phyloP scores from a whole-genome alignment of 2,797 vertebrate species.

The Smutsia temminckii region DNA sequence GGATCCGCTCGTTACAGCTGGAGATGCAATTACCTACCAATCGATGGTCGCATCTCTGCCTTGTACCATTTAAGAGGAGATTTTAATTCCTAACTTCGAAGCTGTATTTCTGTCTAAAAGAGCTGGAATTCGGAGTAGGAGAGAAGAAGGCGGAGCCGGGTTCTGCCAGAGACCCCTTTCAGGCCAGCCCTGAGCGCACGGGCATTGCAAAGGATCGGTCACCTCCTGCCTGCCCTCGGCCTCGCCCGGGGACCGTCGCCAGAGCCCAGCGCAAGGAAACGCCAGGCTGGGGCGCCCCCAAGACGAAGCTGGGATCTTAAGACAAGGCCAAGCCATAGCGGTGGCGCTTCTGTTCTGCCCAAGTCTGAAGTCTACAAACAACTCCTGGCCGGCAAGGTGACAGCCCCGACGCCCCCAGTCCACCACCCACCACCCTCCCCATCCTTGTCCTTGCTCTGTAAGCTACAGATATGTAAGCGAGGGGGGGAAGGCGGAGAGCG shows the following conservation, averaged over 20 bases:
- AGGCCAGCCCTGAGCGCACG: not conserved
- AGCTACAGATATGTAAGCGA: not conserved
- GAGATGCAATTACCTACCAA: conserved; percentile 64
- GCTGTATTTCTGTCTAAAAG: conserved; percentile 48
- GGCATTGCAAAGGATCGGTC: not conserved
- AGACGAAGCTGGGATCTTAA: not conserved
- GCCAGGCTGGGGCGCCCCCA: not conserved
- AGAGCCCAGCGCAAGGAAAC: not conserved
- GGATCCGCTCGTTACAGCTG: conserved; percentile 53
- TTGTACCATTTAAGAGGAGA: conserved; percentile 15
- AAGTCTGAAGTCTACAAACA: not conserved
- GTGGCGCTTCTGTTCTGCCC: not conserved
- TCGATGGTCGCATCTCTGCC: conserved; percentile 53
- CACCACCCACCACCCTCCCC: no score
- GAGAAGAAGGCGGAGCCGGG: not conserved
- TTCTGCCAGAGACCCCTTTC: accelerated
- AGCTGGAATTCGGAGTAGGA: not conserved
- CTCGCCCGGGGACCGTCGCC: not conserved
- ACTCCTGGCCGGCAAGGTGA: not conserved
- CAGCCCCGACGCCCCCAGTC: not conserved
- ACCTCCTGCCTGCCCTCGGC: not conserved
- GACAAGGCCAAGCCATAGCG: not conserved
- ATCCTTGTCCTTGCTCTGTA: not conserved
- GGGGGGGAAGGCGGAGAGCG: accelerated
- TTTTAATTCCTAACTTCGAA: conserved; percentile 64